These are phyloP conservation scores for Dolomedes plantarius DNA, from an alignment of 2,888 invertebrate species.

Conservation along the genomic window DNA sequence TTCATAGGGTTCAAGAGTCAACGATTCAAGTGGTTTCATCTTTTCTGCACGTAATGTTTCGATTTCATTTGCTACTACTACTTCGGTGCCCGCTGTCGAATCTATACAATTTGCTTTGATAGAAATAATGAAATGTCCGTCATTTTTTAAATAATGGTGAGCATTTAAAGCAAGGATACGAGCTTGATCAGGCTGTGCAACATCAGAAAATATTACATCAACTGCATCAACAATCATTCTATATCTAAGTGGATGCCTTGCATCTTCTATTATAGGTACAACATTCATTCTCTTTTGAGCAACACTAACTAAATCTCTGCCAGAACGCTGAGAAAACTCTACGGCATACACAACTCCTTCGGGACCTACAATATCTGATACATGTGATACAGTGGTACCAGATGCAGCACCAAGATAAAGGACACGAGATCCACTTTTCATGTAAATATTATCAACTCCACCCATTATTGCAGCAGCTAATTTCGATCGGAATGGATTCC, in stretches of 20 bases:
- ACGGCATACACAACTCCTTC: slow-evolving; percentile 99
- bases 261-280: slow-evolving; percentile 99
- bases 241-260: slow-evolving; percentile 98
- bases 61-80: slow-evolving; percentile 98
- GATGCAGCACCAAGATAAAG: slow-evolving; percentile 98
- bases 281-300: slow-evolving; percentile 99
- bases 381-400: slow-evolving; percentile 99
- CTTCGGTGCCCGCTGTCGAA: slow-evolving; percentile 98
- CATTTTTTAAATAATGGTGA: slow-evolving; percentile 95
- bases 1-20: slow-evolving; percentile 99
- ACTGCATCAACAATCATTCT: slow-evolving; percentile 98
- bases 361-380: slow-evolving; percentile 98
- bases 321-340: slow-evolving; percentile 98
- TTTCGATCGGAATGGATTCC: slow-evolving; percentile 99
- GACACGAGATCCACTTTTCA: slow-evolving; percentile 95
- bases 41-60: slow-evolving; percentile 96
- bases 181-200: slow-evolving; percentile 99
- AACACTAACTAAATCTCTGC: slow-evolving; percentile 91
- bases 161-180: slow-evolving; percentile 97
- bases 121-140: slow-evolving; percentile 98
- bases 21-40: slow-evolving; percentile 97
- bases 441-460: slow-evolving; percentile 97
- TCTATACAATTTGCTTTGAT: slow-evolving; percentile 99
- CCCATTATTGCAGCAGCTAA: slow-evolving; percentile 98
- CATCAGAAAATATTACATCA: slow-evolving; percentile 98